These are phyloP conservation scores for Eristalinus sepulchralis DNA, from an alignment of 2,888 invertebrate genomes.

Conservation along the genomic window DNA sequence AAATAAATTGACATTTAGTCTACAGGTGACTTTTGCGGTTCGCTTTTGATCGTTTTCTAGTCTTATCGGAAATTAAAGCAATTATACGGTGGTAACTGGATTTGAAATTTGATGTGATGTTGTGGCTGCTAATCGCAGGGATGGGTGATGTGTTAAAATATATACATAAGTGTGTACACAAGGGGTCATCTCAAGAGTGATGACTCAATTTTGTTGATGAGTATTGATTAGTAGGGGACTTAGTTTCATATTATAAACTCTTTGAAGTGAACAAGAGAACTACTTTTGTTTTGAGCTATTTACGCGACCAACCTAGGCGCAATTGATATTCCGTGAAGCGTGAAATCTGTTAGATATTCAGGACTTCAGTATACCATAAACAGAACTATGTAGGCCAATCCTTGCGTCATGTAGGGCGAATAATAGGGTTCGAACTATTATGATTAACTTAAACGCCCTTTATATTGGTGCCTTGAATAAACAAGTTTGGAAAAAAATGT, in stretches of 20 bases:
- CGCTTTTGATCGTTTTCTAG: background rate
- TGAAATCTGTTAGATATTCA: conserved; percentile 18
- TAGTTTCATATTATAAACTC: background rate
- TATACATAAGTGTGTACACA: background rate
- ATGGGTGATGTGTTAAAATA: background rate
- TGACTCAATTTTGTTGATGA: conserved; percentile 57
- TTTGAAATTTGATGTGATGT: conserved; percentile 62
- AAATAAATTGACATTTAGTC: background rate
- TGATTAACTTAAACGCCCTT: conserved; percentile 50
- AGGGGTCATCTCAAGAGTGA: conserved; percentile 53
- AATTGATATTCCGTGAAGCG: conserved; percentile 10
- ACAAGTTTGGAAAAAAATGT: background rate
- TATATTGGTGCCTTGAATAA: conserved; percentile 8
- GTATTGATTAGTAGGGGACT: conserved; percentile 49
- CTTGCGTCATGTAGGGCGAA: conserved; percentile 47
- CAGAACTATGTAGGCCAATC: conserved; percentile 38
- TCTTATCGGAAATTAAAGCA: conserved; percentile 33
- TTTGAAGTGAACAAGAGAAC: background rate
- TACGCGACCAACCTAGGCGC: background rate
- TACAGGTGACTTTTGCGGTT: conserved; percentile 34
- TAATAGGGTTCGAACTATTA: conserved; percentile 21
- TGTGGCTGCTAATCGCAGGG: conserved; percentile 32
- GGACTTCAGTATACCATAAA: conserved; percentile 30
- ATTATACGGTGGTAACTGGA: conserved; percentile 61
- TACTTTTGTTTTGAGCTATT: conserved; percentile 6